Conservation (phyloP, 1,140 invertebrate species). For the Bombus superbus region DNA sequence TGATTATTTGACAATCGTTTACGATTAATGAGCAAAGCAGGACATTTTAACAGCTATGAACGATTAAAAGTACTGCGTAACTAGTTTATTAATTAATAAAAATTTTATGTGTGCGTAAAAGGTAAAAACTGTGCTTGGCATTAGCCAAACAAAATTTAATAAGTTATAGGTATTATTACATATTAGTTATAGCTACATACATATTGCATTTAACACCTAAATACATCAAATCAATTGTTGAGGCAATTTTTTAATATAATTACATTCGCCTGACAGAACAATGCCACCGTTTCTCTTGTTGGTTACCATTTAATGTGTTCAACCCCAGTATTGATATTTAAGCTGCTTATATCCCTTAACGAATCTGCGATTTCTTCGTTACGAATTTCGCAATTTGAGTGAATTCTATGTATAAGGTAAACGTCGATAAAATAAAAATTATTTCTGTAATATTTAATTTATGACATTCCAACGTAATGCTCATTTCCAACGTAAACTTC, state of each 20-base stretch:
- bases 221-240: not conserved
- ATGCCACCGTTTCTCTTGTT: not conserved
- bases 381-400: not conserved
- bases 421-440: constrained; percentile 10
- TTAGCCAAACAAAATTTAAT: not conserved
- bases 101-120: not conserved
- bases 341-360: not conserved
- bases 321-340: not conserved
- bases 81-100: not conserved
- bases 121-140: not conserved
- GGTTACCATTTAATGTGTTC: not conserved
- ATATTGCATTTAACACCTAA: not conserved
- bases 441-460: constrained; percentile 5
- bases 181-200: not conserved
- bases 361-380: not conserved
- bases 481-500: not conserved
- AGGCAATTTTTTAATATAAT: not conserved
- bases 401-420: not conserved
- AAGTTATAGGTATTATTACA: too few relatives aligned
- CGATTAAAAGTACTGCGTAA: not conserved
- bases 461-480: not conserved
- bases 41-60: not conserved
- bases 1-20: not conserved
- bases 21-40: not conserved
- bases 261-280: not conserved